Percentiles rank a stretch among this genome's conserved stretches.
Evolutionary conservation across 2,888 invertebrate species (phyloP).

Genomic region (Leptopterna dolabrata): DNA sequence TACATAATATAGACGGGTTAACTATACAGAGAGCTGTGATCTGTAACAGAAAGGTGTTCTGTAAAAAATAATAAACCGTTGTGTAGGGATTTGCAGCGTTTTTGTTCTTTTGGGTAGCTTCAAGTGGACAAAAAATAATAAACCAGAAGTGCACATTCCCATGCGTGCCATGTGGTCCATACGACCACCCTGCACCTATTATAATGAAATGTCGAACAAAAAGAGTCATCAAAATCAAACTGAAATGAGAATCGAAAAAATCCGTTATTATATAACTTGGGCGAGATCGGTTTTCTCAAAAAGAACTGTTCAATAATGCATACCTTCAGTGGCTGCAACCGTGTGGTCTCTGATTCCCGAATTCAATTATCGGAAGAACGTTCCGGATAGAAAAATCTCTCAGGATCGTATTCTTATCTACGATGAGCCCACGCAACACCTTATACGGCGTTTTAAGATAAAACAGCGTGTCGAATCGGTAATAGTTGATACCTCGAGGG

Average conservation of each 20-base stretch:
- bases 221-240: not conserved
- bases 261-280: not conserved
- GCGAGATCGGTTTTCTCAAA: not conserved
- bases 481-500: constrained; percentile 2
- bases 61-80: no score
- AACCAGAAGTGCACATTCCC: no score
- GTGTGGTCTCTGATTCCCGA: constrained; percentile 2
- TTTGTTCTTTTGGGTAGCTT: no score
- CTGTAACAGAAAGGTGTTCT: no score
- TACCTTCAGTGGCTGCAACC: constrained; percentile 17
- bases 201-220: no score
- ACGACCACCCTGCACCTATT: no score
- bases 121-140: no score
- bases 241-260: not conserved
- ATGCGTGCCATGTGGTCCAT: no score
- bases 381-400: not conserved
- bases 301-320: constrained; percentile 25
- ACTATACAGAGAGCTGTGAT: no score
- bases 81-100: no score
- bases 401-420: not conserved
- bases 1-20: no score
- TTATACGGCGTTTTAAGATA: not conserved
- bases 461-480: not conserved
- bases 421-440: not conserved
- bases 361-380: not conserved